A percentile compares a stretch with the other conserved stretches of the same genome.
Conservation (phyloP, 2,113 vertebrate species). For the Mesitornis unicolor region DNA sequence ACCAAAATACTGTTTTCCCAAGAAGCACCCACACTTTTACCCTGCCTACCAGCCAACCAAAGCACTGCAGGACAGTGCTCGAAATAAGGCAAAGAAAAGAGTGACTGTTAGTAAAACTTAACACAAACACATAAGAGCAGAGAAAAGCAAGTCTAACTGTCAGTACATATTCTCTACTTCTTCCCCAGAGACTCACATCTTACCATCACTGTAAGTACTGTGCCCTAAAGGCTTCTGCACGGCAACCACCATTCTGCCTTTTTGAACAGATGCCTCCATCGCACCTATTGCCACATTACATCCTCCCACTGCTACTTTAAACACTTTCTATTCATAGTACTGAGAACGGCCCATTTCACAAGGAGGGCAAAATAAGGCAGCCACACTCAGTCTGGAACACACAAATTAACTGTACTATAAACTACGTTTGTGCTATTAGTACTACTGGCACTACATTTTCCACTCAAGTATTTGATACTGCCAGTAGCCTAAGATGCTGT, state of each 20-base stretch:
- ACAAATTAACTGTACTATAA: not conserved
- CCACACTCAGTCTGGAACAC: not conserved
- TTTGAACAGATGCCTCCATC: conserved; percentile 1
- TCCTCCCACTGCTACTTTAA: not conserved
- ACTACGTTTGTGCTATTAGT: not conserved
- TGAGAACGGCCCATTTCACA: not conserved
- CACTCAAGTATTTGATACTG: not conserved
- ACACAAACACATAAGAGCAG: not conserved
- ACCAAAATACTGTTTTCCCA: not conserved
- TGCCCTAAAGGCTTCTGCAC: not conserved
- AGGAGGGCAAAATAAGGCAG: not conserved
- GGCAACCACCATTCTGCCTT: not conserved
- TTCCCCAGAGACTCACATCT: not conserved
- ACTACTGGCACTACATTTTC: not conserved
- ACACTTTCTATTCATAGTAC: not conserved
- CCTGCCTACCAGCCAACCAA: not conserved
- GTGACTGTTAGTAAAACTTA: not conserved
- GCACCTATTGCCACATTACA: not conserved
- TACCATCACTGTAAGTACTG: not conserved
- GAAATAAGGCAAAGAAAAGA: not conserved
- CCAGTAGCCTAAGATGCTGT: not conserved
- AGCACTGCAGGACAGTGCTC: not conserved
- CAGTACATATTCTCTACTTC: not conserved
- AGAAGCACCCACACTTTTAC: not conserved
- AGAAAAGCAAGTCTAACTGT: not conserved